Evolutionary conservation across 2,888 invertebrate species (phyloP).

Genomic region (Yponomeuta plumbellus): DNA sequence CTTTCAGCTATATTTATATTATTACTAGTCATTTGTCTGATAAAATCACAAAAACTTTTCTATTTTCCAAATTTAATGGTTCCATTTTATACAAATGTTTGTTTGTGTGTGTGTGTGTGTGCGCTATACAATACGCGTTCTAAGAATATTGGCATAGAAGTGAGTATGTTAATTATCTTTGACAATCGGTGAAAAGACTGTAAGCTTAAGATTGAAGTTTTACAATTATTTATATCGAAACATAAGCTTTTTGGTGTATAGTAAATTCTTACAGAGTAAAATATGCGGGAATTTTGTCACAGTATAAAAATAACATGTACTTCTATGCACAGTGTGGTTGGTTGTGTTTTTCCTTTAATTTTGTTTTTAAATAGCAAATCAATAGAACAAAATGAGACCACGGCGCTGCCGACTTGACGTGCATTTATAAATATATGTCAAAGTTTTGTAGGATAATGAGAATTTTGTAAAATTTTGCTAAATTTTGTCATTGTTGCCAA

Average conservation of each 20-base stretch:
- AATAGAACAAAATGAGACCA: neutral
- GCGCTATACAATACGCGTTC: neutral
- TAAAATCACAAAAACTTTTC: neutral
- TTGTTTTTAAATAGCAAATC: neutral
- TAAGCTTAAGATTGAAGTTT: neutral
- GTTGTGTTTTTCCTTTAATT: neutral
- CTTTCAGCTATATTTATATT: neutral
- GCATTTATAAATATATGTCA: conserved; percentile 1
- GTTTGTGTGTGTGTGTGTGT: neutral
- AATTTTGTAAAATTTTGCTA: conserved; percentile 35
- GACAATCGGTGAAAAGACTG: neutral
- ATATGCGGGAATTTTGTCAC: neutral
- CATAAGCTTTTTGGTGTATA: neutral
- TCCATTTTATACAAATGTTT: neutral
- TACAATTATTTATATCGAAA: neutral
- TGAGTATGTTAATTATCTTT: neutral
- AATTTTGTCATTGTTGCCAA: conserved; percentile 67
- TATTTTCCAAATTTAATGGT: neutral
- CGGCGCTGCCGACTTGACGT: neutral
- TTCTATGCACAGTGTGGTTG: neutral
- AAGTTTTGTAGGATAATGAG: conserved; percentile 9
- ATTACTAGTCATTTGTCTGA: neutral
- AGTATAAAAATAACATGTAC: neutral
- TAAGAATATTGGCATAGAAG: neutral
- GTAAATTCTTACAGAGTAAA: neutral